These are phyloP conservation scores for Heptranchias perlo DNA, from an alignment of 2,113 vertebrate genomes.

Conservation along the genomic window DNA sequence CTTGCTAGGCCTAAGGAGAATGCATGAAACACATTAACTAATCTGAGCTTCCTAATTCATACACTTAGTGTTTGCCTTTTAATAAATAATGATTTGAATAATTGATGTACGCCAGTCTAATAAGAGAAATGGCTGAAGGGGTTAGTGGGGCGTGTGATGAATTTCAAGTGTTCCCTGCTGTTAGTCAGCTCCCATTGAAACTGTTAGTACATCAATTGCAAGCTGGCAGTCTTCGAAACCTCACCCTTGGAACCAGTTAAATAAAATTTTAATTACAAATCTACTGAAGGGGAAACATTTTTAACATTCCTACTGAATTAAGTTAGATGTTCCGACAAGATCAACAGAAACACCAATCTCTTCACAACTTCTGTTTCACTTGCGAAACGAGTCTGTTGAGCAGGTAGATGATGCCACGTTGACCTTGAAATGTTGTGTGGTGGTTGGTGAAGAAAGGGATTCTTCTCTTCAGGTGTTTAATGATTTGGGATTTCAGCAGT, in stretches of 20 bases:
- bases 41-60: background rate
- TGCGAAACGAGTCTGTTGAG: background rate
- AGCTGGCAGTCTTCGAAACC: conserved; percentile 15
- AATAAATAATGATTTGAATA: conserved; percentile 30
- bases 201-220: background rate
- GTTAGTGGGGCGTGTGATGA: conserved; percentile 11
- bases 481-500: background rate
- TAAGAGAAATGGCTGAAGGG: conserved; percentile 10
- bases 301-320: background rate
- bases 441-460: background rate
- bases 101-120: conserved; percentile 19
- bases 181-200: conserved; percentile 8
- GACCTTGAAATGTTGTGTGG: background rate
- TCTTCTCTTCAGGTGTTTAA: background rate
- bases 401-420: background rate
- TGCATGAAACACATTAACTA: background rate
- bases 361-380: background rate
- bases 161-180: conserved; percentile 1
- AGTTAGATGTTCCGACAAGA: background rate
- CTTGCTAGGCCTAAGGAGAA: background rate
- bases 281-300: background rate
- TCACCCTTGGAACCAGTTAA: conserved; percentile 1
- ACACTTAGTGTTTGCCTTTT: background rate
- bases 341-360: background rate
- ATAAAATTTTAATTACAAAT: conserved; percentile 25